A percentile compares a stretch with the other conserved stretches of the same genome.
Conservation (phyloP, 2,797 vertebrate species). For the Furcifer pardalis region DNA sequence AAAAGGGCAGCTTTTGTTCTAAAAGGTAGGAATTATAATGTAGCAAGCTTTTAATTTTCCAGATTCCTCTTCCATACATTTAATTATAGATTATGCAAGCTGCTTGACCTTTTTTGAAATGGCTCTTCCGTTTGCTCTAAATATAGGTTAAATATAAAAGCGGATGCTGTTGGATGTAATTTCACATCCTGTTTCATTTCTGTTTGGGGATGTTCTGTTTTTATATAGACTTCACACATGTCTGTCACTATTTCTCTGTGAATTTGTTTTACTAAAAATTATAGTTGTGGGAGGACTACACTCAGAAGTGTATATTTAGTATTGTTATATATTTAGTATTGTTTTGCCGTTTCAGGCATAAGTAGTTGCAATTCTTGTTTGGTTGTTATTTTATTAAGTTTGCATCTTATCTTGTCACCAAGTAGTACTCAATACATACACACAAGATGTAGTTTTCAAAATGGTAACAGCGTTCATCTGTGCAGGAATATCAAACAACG, state of each 20-base stretch:
- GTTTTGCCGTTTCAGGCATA: background rate
- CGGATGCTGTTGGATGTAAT: background rate
- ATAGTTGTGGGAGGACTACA: background rate
- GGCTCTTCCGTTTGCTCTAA: background rate
- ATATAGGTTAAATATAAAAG: background rate
- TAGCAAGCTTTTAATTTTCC: background rate
- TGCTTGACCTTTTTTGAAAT: background rate
- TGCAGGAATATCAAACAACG: too few relatives aligned
- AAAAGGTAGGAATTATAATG: too few relatives aligned
- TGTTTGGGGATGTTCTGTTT: background rate
- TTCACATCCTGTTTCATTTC: background rate
- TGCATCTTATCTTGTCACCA: too few relatives aligned
- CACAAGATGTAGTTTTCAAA: too few relatives aligned
- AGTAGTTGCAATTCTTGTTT: background rate
- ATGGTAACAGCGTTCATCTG: too few relatives aligned
- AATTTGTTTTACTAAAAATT: background rate
- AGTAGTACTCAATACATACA: background rate
- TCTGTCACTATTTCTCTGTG: background rate
- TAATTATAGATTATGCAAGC: background rate
- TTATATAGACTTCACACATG: background rate
- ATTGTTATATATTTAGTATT: background rate
- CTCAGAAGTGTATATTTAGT: background rate
- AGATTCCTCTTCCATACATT: background rate
- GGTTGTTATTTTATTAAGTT: background rate
- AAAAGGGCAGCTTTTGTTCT: background rate